Conservation (phyloP, 2,797 vertebrate species). For the Staurois parvus region DNA sequence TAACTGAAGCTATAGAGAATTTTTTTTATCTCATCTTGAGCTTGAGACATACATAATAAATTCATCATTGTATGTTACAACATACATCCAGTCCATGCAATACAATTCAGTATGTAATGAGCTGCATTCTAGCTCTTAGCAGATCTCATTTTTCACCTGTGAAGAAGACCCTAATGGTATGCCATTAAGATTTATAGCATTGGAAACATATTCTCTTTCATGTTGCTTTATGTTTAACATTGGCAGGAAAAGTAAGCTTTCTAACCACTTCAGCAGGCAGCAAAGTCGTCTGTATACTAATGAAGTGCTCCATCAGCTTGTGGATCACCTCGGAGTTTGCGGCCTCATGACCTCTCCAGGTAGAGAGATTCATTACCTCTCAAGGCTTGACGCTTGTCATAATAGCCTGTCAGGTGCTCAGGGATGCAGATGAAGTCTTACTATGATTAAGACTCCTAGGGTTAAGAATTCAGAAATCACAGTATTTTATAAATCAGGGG, state of each 20-base stretch:
- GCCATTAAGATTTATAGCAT: slow-evolving; percentile 41
- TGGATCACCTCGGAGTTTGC: not conserved
- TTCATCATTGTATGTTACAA: not conserved
- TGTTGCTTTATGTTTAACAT: slow-evolving; percentile 24
- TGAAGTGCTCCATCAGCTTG: not conserved
- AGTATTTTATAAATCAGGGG: not conserved
- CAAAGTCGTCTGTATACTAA: slow-evolving; percentile 1
- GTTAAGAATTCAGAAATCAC: not conserved
- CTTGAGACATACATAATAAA: not conserved
- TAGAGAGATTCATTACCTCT: not conserved
- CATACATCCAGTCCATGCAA: not conserved
- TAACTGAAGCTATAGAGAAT: no score
- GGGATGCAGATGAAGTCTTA: slow-evolving; percentile 1
- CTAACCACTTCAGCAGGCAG: not conserved
- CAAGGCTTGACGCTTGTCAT: not conserved
- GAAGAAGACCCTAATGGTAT: slow-evolving; percentile 32
- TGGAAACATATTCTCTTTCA: slow-evolving; percentile 17
- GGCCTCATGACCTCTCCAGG: slow-evolving; percentile 26
- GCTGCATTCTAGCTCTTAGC: not conserved
- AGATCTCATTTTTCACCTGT: slow-evolving; percentile 25
- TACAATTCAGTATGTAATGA: not conserved
- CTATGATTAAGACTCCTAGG: not conserved
- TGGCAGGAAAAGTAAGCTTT: slow-evolving; percentile 11
- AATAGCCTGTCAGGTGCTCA: not conserved
- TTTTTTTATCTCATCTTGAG: no score